phyloP scores from a whole-genome alignment of 2,888 invertebrate species.

The Leucozona laternaria region DNA sequence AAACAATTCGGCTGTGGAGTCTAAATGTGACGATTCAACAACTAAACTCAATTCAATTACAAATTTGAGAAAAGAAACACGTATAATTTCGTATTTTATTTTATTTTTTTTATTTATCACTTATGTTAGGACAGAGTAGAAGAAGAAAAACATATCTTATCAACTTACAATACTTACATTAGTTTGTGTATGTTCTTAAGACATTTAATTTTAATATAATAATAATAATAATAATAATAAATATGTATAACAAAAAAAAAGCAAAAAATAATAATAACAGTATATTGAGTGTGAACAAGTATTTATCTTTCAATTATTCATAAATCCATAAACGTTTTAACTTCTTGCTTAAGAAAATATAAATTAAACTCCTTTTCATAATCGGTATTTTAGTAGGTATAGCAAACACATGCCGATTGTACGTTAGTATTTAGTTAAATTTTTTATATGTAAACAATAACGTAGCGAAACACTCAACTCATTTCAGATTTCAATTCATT shows the following conservation, averaged over 20 bases:
- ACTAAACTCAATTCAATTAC: too few species aligned
- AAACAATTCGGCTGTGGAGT: too few species aligned
- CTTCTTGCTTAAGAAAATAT: background rate
- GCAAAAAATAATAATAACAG: slow-evolving; percentile 68
- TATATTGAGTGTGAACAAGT: slow-evolving; percentile 60
- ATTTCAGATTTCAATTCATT: slow-evolving; percentile 39
- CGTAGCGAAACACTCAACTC: slow-evolving; percentile 35
- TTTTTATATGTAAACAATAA: slow-evolving; percentile 28
- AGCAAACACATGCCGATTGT: slow-evolving; percentile 43
- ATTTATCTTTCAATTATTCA: background rate
- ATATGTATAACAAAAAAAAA: slow-evolving; percentile 72
- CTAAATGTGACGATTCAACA: too few species aligned
- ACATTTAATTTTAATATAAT: slow-evolving; percentile 57
- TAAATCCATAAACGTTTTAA: background rate
- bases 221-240: slow-evolving; percentile 69
- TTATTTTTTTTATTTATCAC: slow-evolving; percentile 40
- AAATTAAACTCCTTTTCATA: slow-evolving; percentile 6
- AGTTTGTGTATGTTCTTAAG: slow-evolving; percentile 68
- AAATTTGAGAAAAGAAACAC: background rate
- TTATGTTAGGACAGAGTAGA: slow-evolving; percentile 63
- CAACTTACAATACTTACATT: slow-evolving; percentile 44
- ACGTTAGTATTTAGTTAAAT: slow-evolving; percentile 23
- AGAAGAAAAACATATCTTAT: slow-evolving; percentile 39
- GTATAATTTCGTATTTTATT: slow-evolving; percentile 35
- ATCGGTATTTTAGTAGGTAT: slow-evolving; percentile 30